Evolutionary conservation across 2,113 vertebrate species (phyloP).

Genomic region (Laticauda laticaudata): DNA sequence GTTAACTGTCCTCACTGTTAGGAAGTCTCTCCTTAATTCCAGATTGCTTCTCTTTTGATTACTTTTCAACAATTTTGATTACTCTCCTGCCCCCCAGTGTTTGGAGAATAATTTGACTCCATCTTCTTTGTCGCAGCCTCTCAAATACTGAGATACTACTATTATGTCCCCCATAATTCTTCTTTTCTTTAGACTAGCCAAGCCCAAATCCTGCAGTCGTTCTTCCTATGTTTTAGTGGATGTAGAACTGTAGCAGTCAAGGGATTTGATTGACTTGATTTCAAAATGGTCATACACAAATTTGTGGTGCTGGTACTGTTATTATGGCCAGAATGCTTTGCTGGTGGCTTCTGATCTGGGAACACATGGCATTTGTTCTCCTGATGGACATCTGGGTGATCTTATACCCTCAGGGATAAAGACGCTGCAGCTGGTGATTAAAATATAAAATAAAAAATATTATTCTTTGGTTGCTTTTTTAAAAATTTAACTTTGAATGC

Average conservation of each 20-base stretch:
- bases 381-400: background rate
- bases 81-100: no score
- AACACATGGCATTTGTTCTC: background rate
- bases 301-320: background rate
- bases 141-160: no score
- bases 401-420: background rate
- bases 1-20: no score
- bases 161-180: no score
- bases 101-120: no score
- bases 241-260: background rate
- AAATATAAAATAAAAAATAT: background rate
- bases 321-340: background rate
- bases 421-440: background rate
- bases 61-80: no score
- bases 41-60: no score
- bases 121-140: no score
- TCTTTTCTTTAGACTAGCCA: no score
- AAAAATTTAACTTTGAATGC: background rate
- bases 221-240: background rate
- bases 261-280: background rate
- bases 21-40: no score
- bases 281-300: background rate
- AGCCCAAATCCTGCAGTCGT: no score
- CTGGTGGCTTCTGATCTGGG: background rate
- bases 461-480: background rate